Evolutionary conservation across 1,140 invertebrate genomes (phyloP), one percentile per base, ranked within the genome.

Genomic region (Oryctes rhinoceros): DNA sequence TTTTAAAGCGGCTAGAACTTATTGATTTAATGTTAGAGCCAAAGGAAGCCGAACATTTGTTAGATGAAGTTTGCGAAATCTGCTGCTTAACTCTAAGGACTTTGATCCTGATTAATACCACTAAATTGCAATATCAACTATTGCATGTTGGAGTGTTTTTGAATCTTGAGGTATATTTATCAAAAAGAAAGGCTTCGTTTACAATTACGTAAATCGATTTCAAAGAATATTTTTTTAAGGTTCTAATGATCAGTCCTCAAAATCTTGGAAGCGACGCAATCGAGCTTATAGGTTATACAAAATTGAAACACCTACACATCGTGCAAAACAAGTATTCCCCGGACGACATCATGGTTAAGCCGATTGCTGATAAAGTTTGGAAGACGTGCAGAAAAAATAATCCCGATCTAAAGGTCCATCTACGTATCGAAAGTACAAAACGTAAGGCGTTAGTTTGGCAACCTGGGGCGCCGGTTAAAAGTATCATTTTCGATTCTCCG

Each of bases 231-330:
- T 18, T 24, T 82, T 87, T 90, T n/a, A 84, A 94, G 90, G 90
- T 91, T 75, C 86, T 96, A 49, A 90, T 92, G 3, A 91, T 96
- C 20, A 94, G 94, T 84, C 94, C 96, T 0, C 95, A 96, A 88
- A 96, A 96, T 87, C 87, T 97, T 15, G 91, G 93, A 75, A 93
- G 95, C 81, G 95, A 96, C 85, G 88, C 95, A 0, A 84, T 96
- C 7, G 89, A 93, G 79, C 84, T 95, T 35, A 84, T 95, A 48
- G 90, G 91, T n/a, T 90, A 92, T 78, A 93, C 92, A 0, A 90
- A 89, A 82, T 85, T 97, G 20, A 86, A 89, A 65, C 92, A 96
- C 84, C 87, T 97, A 67, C 92, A 95, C 86, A 92, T 97, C 76
- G 85, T 96, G 10, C 95, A 96, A 86, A 96, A 95, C 87, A 89